A percentile compares a stretch with the other conserved stretches of the same genome.
Evolutionary conservation across 2,888 invertebrate species (phyloP).

Genomic region (Torymus auratus): DNA sequence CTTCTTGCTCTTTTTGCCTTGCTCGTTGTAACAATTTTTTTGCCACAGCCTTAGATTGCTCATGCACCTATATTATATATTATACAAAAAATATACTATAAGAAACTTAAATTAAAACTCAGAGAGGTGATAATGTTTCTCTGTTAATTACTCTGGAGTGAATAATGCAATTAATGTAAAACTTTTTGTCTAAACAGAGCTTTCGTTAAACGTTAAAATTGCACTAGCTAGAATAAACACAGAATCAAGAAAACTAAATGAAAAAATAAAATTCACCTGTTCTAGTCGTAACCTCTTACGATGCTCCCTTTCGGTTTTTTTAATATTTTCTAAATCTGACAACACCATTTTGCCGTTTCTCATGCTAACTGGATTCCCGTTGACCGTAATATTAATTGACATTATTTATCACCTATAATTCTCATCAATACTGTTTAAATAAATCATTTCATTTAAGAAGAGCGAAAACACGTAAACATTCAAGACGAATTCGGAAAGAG

Average conservation of each 20-base stretch:
- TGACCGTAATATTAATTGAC: slow-evolving; percentile 81
- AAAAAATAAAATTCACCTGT: slow-evolving; percentile 77
- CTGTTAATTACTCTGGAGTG: neutral
- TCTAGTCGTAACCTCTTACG: slow-evolving; percentile 80
- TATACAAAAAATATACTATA: neutral
- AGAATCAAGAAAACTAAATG: slow-evolving; percentile 14
- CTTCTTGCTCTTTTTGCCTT: slow-evolving; percentile 78
- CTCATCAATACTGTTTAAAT: slow-evolving; percentile 21
- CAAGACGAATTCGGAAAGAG: slow-evolving; percentile 45
- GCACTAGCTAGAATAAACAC: slow-evolving; percentile 15
- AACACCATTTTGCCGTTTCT: slow-evolving; percentile 78
- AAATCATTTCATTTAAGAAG: slow-evolving; percentile 18
- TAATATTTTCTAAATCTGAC: slow-evolving; percentile 78
- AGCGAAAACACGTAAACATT: slow-evolving; percentile 48
- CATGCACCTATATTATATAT: slow-evolving; percentile 78
- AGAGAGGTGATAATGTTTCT: too few relatives aligned
- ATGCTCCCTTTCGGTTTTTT: slow-evolving; percentile 79
- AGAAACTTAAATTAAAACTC: neutral
- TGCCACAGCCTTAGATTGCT: slow-evolving; percentile 81
- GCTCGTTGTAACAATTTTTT: slow-evolving; percentile 79
- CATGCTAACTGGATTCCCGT: slow-evolving; percentile 79
- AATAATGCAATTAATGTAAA: slow-evolving; percentile 20
- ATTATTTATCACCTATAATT: slow-evolving; percentile 71
- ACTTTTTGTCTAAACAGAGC: neutral
- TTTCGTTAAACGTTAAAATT: neutral